These are phyloP conservation scores for Apoderus coryli DNA, from an alignment of 2,888 invertebrate species.

Conservation along the genomic window DNA sequence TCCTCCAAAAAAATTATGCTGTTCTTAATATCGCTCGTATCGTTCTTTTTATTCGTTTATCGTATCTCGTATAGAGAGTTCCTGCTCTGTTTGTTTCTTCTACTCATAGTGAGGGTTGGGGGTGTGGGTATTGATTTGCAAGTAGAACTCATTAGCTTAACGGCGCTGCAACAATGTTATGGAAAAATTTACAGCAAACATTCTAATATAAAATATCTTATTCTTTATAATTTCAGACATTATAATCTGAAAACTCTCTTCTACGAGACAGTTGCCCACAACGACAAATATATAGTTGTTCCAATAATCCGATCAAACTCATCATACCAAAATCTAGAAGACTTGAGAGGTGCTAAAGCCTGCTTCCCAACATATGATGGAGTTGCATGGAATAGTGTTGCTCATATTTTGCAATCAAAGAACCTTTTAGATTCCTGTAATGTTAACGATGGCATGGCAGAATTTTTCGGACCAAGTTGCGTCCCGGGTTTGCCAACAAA, in stretches of 20 bases:
- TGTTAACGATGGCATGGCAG: slow-evolving; percentile 26
- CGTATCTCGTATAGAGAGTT: too few relatives aligned
- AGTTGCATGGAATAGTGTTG: slow-evolving; percentile 48
- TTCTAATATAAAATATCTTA: slow-evolving; percentile 11
- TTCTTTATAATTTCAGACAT: slow-evolving; percentile 37
- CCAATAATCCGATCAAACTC: slow-evolving; percentile 51
- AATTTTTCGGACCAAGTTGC: slow-evolving; percentile 54
- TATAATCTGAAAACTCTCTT: slow-evolving; percentile 42
- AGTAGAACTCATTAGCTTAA: too few relatives aligned
- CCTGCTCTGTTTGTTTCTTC: too few relatives aligned
- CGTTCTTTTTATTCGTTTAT: too few relatives aligned
- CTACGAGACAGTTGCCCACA: slow-evolving; percentile 44
- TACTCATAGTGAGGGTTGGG: too few relatives aligned
- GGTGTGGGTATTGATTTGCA: too few relatives aligned
- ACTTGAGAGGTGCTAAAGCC: slow-evolving; percentile 55
- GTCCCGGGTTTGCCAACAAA: slow-evolving; percentile 35
- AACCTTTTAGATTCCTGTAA: slow-evolving; percentile 27
- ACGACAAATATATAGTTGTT: slow-evolving; percentile 46
- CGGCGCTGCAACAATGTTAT: too few relatives aligned
- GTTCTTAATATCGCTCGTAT: too few relatives aligned
- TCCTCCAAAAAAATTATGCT: too few relatives aligned
- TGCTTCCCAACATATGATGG: slow-evolving; percentile 74
- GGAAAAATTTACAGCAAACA: too few relatives aligned
- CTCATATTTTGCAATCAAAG: slow-evolving; percentile 32
- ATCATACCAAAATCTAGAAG: slow-evolving; percentile 41